Base-by-base conservation (phyloP, 2,888 invertebrate species). In the Encarsia formosa region DNA sequence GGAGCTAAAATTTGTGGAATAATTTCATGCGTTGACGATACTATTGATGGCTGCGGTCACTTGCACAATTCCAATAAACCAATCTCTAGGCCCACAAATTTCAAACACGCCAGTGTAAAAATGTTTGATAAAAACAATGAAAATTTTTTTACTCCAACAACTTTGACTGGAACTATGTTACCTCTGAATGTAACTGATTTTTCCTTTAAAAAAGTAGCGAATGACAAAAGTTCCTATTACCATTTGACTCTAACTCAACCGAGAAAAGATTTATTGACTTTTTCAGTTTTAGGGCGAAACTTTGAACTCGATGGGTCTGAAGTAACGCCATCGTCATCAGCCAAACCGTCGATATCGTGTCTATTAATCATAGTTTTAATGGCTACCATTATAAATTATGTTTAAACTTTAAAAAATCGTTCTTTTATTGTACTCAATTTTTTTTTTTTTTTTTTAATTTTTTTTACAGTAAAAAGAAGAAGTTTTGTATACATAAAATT, bases 231-330 rank as follows among this genome's bases (percentile, higher is more conserved):
- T 3, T 58, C 19, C 11, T 9, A 20, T 4, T 29, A 42, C 45
- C 22, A 61, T 6, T 52, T 57, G 35, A 58, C 26, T 19, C 24
- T 62, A 40, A 56, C 20, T 11, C 46, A 59, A 43, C 44, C 61
- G 15, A 56, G 52, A 43, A 56, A 58, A 9, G 58, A 60, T 42
- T 32, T 67, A 13, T 58, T 65, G 45, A 57, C 64, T 2, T 66
- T 66, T 31, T 63, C 61, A 2, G 64, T 66, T 46, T 64, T 59
- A 32, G 64, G 65, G 16, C 53, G 65, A 53, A 61, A 65, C 40
- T 63, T 63, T 37, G 44, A 22, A 19, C 18, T 9, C 20, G 22
- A 13, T n/a, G 22, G 38, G 8, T 8, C 38, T n/a, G 22, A 13
- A 4, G 22, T 8, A 8, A 8, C 18, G 38, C 38, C 38, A n/a